Conservation (phyloP, 1,140 invertebrate genomes). For the Drosophila melanica region DNA sequence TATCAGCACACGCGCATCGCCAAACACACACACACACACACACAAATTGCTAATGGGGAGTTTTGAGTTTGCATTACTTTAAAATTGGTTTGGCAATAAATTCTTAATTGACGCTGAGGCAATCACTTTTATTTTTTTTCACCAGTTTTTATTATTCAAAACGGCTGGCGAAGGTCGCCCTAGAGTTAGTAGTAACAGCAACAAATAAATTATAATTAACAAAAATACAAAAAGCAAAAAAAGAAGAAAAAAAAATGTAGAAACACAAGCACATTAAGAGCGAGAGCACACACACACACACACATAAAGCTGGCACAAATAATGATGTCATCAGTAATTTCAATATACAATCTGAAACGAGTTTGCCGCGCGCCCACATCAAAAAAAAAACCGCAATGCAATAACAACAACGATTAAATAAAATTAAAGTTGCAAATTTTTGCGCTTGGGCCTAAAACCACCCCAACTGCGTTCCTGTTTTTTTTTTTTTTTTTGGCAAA, state of each 20-base stretch:
- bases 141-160: slow-evolving; percentile 18
- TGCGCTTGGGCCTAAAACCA: neutral
- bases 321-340: slow-evolving; percentile 76
- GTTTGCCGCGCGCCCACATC: slow-evolving; percentile 51
- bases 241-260: slow-evolving; percentile 17
- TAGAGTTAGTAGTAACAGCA: slow-evolving; percentile 61
- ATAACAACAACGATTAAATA: slow-evolving; percentile 29
- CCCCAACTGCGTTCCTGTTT: slow-evolving; percentile 31
- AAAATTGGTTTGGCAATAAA: slow-evolving; percentile 7
- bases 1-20: slow-evolving; percentile 3
- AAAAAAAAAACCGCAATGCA: slow-evolving; percentile 26
- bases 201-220: slow-evolving; percentile 78
- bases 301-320: slow-evolving; percentile 57
- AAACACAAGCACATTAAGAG: slow-evolving; percentile 35
- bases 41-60: slow-evolving; percentile 9
- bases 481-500: slow-evolving; percentile 34
- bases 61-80: slow-evolving; percentile 4
- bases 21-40: neutral
- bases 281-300: slow-evolving; percentile 23
- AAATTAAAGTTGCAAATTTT: slow-evolving; percentile 33
- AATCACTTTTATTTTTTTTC: slow-evolving; percentile 32
- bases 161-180: slow-evolving; percentile 56
- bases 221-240: slow-evolving; percentile 43
- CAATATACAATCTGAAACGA: slow-evolving; percentile 71
- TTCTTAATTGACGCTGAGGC: slow-evolving; percentile 28